Conservation (phyloP, 2,797 vertebrate genomes). For the Pristis pectinata region DNA sequence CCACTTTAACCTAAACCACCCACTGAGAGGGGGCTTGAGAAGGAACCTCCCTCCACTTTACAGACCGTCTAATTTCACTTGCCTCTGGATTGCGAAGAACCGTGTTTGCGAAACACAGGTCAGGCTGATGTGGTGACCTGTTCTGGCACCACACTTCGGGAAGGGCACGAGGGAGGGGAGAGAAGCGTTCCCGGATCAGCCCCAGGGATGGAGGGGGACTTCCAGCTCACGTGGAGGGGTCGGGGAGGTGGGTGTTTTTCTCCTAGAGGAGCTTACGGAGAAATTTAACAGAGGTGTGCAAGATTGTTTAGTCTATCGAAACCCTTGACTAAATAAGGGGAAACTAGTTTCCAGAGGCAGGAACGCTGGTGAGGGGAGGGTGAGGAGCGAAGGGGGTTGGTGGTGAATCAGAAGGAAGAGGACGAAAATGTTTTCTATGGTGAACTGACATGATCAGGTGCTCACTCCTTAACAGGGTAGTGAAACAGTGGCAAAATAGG, state of each 20-base stretch:
- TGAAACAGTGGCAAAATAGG: too few relatives aligned
- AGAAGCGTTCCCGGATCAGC: neutral
- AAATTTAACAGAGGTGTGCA: neutral
- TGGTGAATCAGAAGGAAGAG: neutral
- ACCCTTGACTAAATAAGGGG: neutral
- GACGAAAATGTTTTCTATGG: neutral
- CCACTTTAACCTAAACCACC: neutral
- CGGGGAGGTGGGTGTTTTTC: neutral
- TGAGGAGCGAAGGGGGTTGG: too few relatives aligned
- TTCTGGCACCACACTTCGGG: neutral
- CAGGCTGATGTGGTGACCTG: neutral
- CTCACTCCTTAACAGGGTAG: neutral
- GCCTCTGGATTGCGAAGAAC: slow-evolving; percentile 42
- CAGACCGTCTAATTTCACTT: neutral
- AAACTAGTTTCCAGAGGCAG: neutral
- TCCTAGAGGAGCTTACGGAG: neutral
- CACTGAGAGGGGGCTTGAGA: slow-evolving; percentile 43
- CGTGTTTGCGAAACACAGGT: slow-evolving; percentile 40
- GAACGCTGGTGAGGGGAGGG: neutral
- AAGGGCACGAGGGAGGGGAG: neutral
- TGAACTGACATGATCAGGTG: neutral
- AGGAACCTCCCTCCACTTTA: neutral
- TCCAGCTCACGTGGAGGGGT: too few relatives aligned
- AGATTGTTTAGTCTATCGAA: neutral
- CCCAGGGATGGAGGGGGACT: neutral